Conservation (phyloP, 2,888 invertebrate species). For the Noctua fimbriata region DNA sequence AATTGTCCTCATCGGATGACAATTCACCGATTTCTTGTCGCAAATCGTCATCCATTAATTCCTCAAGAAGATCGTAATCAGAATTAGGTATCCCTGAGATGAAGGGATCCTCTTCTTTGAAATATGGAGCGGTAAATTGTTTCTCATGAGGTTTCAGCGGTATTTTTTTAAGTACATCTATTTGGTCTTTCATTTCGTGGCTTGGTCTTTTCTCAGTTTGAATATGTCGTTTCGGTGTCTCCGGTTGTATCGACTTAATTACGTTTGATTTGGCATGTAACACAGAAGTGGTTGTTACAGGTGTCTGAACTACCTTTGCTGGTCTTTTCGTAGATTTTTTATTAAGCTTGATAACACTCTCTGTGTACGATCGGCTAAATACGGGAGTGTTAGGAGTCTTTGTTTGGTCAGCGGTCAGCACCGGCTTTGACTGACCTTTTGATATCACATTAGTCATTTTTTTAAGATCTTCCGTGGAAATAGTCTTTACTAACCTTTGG, state of each 20-base stretch:
- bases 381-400: neutral
- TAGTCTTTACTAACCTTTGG: slow-evolving; percentile 57
- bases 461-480: slow-evolving; percentile 26
- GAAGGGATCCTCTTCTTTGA: slow-evolving; percentile 77
- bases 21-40: slow-evolving; percentile 86
- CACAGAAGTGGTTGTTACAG: slow-evolving; percentile 18
- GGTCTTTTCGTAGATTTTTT: slow-evolving; percentile 41
- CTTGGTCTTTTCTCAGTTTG: slow-evolving; percentile 41
- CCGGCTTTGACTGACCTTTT: slow-evolving; percentile 32
- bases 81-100: slow-evolving; percentile 82
- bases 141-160: slow-evolving; percentile 63
- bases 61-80: slow-evolving; percentile 86
- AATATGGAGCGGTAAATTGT: slow-evolving; percentile 62
- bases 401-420: neutral
- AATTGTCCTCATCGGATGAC: slow-evolving; percentile 82
- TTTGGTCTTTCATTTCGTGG: slow-evolving; percentile 27
- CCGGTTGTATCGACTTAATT: slow-evolving; percentile 17
- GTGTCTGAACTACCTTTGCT: slow-evolving; percentile 22
- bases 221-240: slow-evolving; percentile 34
- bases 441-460: slow-evolving; percentile 19
- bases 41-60: slow-evolving; percentile 86
- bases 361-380: slow-evolving; percentile 41
- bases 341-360: slow-evolving; percentile 48
- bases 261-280: slow-evolving; percentile 27
- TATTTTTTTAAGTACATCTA: slow-evolving; percentile 45